Conservation (phyloP, 1,140 invertebrate genomes). For the Drosophila nannoptera region DNA sequence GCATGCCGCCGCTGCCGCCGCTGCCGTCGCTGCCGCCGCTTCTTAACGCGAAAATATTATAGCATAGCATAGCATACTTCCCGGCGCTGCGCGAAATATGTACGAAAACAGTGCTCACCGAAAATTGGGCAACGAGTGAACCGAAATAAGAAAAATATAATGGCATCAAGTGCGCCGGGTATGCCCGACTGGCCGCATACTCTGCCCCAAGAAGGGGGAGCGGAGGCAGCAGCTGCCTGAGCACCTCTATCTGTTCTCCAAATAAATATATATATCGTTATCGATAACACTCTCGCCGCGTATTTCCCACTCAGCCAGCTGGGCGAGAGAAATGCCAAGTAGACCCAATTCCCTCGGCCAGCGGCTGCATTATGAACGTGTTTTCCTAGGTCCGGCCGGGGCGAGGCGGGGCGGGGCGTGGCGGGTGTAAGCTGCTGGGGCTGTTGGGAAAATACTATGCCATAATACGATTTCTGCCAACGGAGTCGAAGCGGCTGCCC, state of each 20-base stretch:
- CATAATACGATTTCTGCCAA: conserved; percentile 57
- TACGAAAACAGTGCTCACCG: conserved; percentile 32
- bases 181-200: conserved; percentile 4
- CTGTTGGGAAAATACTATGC: conserved; percentile 28
- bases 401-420: not conserved
- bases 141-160: conserved; percentile 27
- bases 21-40: not conserved
- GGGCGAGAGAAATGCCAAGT: not conserved
- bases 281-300: no score
- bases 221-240: not conserved
- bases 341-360: not conserved
- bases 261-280: no score
- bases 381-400: not conserved
- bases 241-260: no score
- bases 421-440: not conserved
- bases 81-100: conserved; percentile 35
- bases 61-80: conserved; percentile 47
- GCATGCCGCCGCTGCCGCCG: not conserved
- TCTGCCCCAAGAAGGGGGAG: not conserved
- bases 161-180: not conserved
- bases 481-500: conserved; percentile 40
- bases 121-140: conserved; percentile 49
- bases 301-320: no score
- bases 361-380: conserved; percentile 20
- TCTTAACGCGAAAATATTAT: conserved; percentile 45